phyloP scores from a whole-genome alignment of 2,797 vertebrate genomes.

The Furcifer pardalis region DNA sequence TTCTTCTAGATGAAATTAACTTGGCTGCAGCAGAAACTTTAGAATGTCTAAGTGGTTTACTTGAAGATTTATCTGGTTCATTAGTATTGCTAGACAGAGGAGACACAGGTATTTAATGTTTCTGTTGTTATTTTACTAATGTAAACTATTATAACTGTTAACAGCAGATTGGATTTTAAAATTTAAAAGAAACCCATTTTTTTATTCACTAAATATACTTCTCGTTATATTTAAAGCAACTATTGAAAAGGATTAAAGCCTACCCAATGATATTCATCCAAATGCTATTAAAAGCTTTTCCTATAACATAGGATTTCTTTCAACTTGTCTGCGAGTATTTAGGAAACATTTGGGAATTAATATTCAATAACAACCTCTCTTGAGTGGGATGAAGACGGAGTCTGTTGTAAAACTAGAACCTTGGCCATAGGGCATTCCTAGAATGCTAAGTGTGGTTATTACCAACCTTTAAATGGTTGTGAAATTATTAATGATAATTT shows the following conservation, averaged over 20 bases:
- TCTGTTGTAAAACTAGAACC: not conserved
- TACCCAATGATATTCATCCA: not conserved
- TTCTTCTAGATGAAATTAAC: constrained; percentile 97
- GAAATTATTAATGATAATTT: not conserved
- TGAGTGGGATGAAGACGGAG: not conserved
- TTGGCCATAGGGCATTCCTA: not conserved
- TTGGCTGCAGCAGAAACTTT: constrained; percentile 94
- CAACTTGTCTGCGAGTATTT: not conserved
- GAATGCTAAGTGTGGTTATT: not conserved
- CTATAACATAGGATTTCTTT: not conserved
- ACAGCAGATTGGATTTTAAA: too few species aligned
- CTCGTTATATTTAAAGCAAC: not conserved
- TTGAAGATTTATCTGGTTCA: constrained; percentile 90
- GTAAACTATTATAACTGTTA: not conserved
- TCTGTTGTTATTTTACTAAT: not conserved
- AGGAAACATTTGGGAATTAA: not conserved
- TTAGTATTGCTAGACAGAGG: constrained; percentile 93
- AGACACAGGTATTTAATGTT: constrained; percentile 85
- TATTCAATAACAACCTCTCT: not conserved
- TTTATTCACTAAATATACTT: not conserved
- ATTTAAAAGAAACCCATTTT: too few species aligned
- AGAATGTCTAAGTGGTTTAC: constrained; percentile 93
- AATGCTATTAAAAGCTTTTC: not conserved
- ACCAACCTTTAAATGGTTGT: not conserved
- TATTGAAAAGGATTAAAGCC: not conserved